Percentiles rank a stretch among this genome's conserved stretches.
phyloP scores from a whole-genome alignment of 2,113 vertebrate species.

The Bos javanicus region DNA sequence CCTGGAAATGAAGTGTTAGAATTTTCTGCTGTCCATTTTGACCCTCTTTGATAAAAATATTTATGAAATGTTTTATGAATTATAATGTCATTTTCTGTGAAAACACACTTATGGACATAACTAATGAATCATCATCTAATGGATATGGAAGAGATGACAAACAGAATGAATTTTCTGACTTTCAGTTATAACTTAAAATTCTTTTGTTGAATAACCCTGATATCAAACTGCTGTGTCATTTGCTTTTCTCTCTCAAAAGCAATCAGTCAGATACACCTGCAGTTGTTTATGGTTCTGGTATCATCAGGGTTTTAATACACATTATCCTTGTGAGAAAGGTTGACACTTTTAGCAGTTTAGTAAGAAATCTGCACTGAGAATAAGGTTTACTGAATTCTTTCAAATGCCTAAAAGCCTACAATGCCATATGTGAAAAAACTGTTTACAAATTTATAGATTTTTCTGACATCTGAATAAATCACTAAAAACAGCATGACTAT shows the following conservation, averaged over 20 bases:
- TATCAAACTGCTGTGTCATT: neutral
- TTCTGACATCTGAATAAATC: conserved; percentile 18
- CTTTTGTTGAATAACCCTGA: neutral
- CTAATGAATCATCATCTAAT: neutral
- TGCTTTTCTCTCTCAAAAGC: conserved; percentile 1
- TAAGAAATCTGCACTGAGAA: neutral
- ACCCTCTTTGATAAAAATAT: neutral
- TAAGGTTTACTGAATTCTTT: conserved; percentile 32
- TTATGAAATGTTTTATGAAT: neutral
- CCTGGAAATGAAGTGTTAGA: neutral
- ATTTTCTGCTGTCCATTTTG: neutral
- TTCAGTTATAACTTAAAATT: neutral
- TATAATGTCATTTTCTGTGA: neutral
- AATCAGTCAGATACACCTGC: neutral
- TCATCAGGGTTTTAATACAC: neutral
- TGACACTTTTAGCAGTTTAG: neutral
- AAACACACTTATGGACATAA: neutral
- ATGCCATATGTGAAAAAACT: neutral
- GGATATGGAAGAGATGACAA: neutral
- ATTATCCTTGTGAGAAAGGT: neutral
- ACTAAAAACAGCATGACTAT: neutral
- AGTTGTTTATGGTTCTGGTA: neutral
- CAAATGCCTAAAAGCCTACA: conserved; percentile 14
- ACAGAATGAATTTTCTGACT: neutral
- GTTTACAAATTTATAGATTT: conserved; percentile 13